Percentiles rank a stretch among this genome's conserved stretches.
These are phyloP conservation scores for Fissipunctia ypsillon DNA, from an alignment of 2,888 invertebrate species.

Conservation along the genomic window DNA sequence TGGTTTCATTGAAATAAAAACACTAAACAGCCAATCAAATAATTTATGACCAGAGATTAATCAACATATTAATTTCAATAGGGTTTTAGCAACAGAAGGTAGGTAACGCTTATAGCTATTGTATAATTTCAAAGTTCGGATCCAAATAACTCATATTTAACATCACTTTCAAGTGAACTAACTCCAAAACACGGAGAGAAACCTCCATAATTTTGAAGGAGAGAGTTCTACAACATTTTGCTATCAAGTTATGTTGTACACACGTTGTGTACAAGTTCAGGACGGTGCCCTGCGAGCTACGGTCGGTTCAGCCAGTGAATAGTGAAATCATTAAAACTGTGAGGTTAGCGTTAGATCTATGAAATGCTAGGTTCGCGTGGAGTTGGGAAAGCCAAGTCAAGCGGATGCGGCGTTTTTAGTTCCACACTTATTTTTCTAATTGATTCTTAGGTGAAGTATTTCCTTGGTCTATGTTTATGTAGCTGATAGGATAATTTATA, in stretches of 20 bases:
- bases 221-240: conserved; percentile 41
- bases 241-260: conserved; percentile 41
- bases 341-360: conserved; percentile 44
- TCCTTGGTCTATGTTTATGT: not conserved
- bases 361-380: conserved; percentile 21
- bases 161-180: conserved; percentile 13
- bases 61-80: not conserved
- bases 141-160: conserved; percentile 18
- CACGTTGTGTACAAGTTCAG: conserved; percentile 39
- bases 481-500: not conserved
- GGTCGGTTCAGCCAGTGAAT: conserved; percentile 41
- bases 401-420: conserved; percentile 26
- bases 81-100: not conserved
- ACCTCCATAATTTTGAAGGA: conserved; percentile 40
- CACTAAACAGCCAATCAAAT: not conserved
- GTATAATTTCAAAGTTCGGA: not conserved
- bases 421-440: not conserved
- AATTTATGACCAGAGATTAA: not conserved
- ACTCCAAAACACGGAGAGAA: conserved; percentile 33
- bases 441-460: not conserved
- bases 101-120: not conserved
- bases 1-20: too few species aligned
- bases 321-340: conserved; percentile 57
- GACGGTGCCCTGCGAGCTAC: conserved; percentile 22
- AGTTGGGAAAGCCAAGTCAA: not conserved